Conservation (phyloP, 2,113 vertebrate genomes). For the Setophaga petechia region DNA sequence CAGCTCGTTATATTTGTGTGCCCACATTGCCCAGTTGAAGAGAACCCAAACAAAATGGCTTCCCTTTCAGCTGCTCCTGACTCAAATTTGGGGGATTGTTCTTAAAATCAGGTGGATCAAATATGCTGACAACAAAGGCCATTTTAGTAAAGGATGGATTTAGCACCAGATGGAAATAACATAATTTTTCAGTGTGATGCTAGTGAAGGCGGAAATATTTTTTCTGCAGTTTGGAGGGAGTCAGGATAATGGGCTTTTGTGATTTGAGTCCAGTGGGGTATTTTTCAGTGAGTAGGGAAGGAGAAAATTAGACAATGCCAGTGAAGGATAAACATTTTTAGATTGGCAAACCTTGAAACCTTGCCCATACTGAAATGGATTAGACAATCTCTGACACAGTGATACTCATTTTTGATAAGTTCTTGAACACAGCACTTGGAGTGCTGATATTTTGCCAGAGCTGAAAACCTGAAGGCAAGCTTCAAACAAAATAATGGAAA, state of each 20-base stretch:
- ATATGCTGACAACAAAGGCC: not conserved
- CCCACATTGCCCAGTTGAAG: accelerated
- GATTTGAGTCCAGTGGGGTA: not conserved
- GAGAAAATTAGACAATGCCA: not conserved
- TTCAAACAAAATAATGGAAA: not conserved
- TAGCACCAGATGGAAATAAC: not conserved
- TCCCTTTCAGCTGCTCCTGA: not conserved
- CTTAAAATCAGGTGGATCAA: not conserved
- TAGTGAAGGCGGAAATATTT: not conserved
- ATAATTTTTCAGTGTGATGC: not conserved
- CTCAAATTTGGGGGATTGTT: not conserved
- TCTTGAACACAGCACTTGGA: not conserved
- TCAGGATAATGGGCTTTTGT: not conserved
- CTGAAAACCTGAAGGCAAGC: not conserved
- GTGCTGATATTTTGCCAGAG: not conserved
- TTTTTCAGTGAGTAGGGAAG: not conserved
- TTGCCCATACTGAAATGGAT: not conserved
- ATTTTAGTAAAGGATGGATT: not conserved
- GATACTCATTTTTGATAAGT: not conserved
- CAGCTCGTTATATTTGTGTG: not conserved
- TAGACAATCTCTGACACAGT: not conserved
- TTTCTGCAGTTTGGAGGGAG: not conserved
- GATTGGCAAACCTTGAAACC: not conserved
- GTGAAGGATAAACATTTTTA: not conserved
- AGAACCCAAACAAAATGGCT: not conserved